A percentile compares a stretch with the other conserved stretches of the same genome.
phyloP scores from a whole-genome alignment of 2,888 invertebrate genomes.

The Cryptosula pallasiana region DNA sequence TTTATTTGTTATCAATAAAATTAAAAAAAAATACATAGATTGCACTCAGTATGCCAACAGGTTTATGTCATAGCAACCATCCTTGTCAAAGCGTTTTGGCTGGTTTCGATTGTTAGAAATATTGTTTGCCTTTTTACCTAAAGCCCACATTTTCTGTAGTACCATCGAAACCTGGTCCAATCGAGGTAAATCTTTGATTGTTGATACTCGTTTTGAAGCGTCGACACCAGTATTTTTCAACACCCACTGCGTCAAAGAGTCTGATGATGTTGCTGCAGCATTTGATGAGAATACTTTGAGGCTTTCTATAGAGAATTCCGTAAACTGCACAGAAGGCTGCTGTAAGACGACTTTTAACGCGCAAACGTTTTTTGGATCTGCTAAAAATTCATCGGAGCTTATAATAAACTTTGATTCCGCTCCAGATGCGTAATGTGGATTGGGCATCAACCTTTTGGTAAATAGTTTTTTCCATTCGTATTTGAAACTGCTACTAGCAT shows the following conservation, averaged over 20 bases:
- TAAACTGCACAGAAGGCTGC: conserved; percentile 15
- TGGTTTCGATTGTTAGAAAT: background rate
- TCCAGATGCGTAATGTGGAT: background rate
- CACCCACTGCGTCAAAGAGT: conserved; percentile 3
- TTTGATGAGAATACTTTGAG: background rate
- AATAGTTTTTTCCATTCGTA: conserved; percentile 6
- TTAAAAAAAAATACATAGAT: background rate
- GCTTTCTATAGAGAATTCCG: conserved; percentile 3
- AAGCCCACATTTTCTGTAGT: conserved; percentile 19
- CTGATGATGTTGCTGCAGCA: background rate
- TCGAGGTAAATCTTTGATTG: background rate
- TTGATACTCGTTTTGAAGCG: background rate
- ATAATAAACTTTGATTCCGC: conserved; percentile 21
- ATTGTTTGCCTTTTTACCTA: background rate
- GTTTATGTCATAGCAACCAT: conserved; percentile 23
- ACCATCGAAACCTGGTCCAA: background rate
- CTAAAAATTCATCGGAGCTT: background rate
- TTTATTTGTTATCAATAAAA: conserved; percentile 15
- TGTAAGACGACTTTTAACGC: background rate
- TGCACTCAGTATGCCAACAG: conserved; percentile 9
- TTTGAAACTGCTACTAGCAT: background rate
- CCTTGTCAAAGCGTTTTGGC: conserved; percentile 9
- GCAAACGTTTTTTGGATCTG: background rate
- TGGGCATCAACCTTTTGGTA: conserved; percentile 9
- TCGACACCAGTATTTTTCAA: background rate